Evolutionary conservation across 2,113 vertebrate genomes (phyloP).

Genomic region (Strigops habroptila): DNA sequence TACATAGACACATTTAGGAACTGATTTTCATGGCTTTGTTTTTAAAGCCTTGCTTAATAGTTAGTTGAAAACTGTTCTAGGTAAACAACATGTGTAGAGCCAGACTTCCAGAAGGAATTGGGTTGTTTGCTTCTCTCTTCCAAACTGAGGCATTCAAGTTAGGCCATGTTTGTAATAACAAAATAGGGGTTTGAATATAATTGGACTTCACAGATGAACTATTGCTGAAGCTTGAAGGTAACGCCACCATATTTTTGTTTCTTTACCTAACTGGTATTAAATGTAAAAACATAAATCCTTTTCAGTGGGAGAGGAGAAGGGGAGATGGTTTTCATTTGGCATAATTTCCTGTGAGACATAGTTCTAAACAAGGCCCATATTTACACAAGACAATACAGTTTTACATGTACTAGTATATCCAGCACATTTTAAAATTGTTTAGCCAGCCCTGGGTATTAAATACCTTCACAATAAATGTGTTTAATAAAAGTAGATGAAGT

Average conservation of each 20-base stretch:
- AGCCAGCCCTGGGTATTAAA: conserved; percentile 63
- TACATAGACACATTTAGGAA: not conserved
- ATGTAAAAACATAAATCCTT: conserved; percentile 77
- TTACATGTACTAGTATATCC: conserved; percentile 63
- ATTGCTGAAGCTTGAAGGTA: conserved; percentile 58
- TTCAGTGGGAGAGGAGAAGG: conserved; percentile 63
- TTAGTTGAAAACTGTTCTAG: not conserved
- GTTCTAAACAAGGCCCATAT: conserved; percentile 76
- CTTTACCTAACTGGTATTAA: conserved; percentile 69
- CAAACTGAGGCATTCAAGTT: not conserved
- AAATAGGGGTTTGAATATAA: conserved; percentile 33
- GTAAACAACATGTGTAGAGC: not conserved
- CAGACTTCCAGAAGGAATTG: not conserved
- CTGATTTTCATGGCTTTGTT: not conserved
- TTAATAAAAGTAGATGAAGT: conserved; percentile 77
- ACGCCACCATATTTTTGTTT: conserved; percentile 61
- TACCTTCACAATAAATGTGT: conserved; percentile 72
- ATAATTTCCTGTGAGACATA: conserved; percentile 78
- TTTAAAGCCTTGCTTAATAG: conserved; percentile 10
- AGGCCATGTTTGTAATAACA: conserved; percentile 29
- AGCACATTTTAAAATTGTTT: conserved; percentile 72
- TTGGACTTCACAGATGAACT: conserved; percentile 53
- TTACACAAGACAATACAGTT: conserved; percentile 74
- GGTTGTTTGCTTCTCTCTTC: conserved; percentile 15
- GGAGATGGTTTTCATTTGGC: conserved; percentile 82